phyloP scores from a whole-genome alignment of 2,888 invertebrate species.

The Carabus problematicus region DNA sequence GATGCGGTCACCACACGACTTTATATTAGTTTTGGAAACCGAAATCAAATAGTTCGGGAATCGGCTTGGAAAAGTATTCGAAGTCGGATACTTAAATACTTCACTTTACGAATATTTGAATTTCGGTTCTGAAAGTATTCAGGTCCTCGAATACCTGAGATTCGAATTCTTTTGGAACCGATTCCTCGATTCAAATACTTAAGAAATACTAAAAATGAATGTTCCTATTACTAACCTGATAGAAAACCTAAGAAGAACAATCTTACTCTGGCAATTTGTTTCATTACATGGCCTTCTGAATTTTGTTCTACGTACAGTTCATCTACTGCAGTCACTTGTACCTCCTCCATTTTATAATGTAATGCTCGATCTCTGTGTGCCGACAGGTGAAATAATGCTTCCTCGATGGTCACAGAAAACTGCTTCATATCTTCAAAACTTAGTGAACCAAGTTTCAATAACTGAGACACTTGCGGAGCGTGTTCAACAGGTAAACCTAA shows the following conservation, averaged over 20 bases:
- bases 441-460: constrained; percentile 94
- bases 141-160: no score
- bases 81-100: not conserved
- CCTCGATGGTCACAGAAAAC: constrained; percentile 91
- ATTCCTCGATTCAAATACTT: no score
- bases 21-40: no score
- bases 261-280: constrained; percentile 93
- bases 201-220: no score
- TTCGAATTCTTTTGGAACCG: no score
- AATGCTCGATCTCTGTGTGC: constrained; percentile 89
- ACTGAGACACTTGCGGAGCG: constrained; percentile 94
- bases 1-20: no score
- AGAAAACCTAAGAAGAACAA: constrained; percentile 96
- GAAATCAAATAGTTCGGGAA: no score
- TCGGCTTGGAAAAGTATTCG: no score
- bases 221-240: constrained; percentile 67
- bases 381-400: constrained; percentile 84
- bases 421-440: constrained; percentile 88
- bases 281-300: constrained; percentile 77
- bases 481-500: constrained; percentile 93
- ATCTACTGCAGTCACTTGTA: constrained; percentile 92
- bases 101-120: not conserved
- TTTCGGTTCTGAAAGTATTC: no score
- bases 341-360: constrained; percentile 95
- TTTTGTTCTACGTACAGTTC: constrained; percentile 91